phyloP scores from a whole-genome alignment of 2,113 vertebrate genomes.

The Dromiciops gliroides region DNA sequence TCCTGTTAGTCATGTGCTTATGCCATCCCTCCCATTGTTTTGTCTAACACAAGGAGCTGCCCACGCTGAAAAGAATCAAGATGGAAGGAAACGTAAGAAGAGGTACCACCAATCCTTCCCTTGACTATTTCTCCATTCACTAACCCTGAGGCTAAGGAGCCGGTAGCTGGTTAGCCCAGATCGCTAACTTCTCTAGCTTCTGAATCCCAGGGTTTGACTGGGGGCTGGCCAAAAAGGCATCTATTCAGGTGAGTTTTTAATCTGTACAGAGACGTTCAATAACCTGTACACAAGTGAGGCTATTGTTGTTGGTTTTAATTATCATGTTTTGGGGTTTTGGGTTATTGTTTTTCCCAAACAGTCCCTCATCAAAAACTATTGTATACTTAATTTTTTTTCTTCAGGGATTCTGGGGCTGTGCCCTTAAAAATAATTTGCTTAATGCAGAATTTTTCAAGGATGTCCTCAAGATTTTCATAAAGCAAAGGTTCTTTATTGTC shows the following conservation, averaged over 20 bases:
- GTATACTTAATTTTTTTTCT: constrained; percentile 70
- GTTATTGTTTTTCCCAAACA: constrained; percentile 20
- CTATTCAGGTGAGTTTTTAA: constrained; percentile 60
- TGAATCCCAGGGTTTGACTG: constrained; percentile 48
- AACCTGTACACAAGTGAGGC: constrained; percentile 69
- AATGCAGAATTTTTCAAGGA: constrained; percentile 72
- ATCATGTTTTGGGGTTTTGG: background rate
- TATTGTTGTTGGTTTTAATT: background rate
- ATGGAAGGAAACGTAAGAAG: constrained; percentile 25
- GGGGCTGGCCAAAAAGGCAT: constrained; percentile 36
- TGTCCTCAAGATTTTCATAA: constrained; percentile 69
- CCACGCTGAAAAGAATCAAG: background rate
- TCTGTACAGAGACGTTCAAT: constrained; percentile 70
- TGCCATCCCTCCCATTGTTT: background rate
- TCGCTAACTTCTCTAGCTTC: constrained; percentile 51
- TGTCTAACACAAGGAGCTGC: background rate
- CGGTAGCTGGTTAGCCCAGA: constrained; percentile 29
- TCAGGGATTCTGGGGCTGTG: constrained; percentile 62
- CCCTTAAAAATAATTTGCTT: constrained; percentile 73
- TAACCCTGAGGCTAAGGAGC: background rate
- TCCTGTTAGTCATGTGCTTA: background rate
- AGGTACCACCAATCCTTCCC: background rate
- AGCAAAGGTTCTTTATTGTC: constrained; percentile 49
- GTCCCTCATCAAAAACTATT: constrained; percentile 64
- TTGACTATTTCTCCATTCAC: constrained; percentile 22